Base-by-base conservation (phyloP, 2,113 vertebrate genomes). In the Propithecus coquereli region DNA sequence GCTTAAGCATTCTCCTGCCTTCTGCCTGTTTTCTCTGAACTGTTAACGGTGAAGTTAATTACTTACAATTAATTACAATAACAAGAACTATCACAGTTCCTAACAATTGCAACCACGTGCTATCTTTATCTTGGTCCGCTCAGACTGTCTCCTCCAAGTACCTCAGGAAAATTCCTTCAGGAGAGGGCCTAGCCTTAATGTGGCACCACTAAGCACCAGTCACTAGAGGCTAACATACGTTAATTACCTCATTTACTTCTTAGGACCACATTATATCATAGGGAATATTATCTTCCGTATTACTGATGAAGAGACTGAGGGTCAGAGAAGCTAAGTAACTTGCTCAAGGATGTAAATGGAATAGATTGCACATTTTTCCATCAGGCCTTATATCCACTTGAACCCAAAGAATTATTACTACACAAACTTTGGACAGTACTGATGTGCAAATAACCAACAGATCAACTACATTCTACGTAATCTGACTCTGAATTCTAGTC, bases 11-110 rank as follows among this genome's bases (percentile, higher is more conserved):
- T 70, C 68, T 86, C 61, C 47, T 83, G 68, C 23, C 45, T 92
- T 59, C 17, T 14, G 61, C 50, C 71, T 90, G 43, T 43, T 59
- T 92, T 85, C 47, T 79, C 95, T 83, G 43, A 96, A 94, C 82
- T 80, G 74, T 95, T 95, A 90, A 70, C 23, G 3, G 1, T 54
- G 23, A 23, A 80, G 68, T 92, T 96, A 92, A 96, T 89, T 89
- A 94, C 54, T 85, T 63, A 85, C 22, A 52, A 87, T 61, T 63
- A 96, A 93, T 97, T 90, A 89, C 65, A 70, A 34, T n/a, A 85
- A 92, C 32, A 76, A 94, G 90, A 83, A 73, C 54, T 40, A 94
- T 68, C 63, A 40, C 10, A 32, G 70, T 63, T 89, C 63, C 70
- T 47, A 83, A 95, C 12, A 68, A 30, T 2, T 47, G 57, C 34